These are phyloP conservation scores for Phymastichus coffea DNA, from an alignment of 1,140 invertebrate species.

Conservation along the genomic window DNA sequence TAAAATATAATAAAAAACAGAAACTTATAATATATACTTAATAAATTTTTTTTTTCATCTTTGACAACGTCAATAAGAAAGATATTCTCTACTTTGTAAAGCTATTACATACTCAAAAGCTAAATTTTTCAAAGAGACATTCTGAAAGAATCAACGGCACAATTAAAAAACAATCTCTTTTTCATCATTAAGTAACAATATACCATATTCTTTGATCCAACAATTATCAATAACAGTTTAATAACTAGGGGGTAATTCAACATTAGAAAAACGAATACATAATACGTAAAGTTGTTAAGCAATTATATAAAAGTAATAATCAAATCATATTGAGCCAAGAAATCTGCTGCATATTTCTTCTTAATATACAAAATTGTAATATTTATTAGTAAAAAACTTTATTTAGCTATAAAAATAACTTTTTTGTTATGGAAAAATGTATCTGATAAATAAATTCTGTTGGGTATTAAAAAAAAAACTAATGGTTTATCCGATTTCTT, in stretches of 20 bases:
- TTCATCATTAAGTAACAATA: slow-evolving; percentile 26
- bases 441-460: slow-evolving; percentile 9
- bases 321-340: slow-evolving; percentile 21
- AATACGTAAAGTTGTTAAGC: slow-evolving; percentile 15
- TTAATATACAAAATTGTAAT: neutral
- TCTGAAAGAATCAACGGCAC: slow-evolving; percentile 13
- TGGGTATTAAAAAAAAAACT: slow-evolving; percentile 10
- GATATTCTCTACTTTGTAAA: slow-evolving; percentile 2
- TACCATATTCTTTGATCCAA: slow-evolving; percentile 23
- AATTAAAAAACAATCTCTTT: slow-evolving; percentile 14
- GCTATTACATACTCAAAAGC: slow-evolving; percentile 2
- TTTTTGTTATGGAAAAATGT: slow-evolving; percentile 17
- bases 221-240: slow-evolving; percentile 24
- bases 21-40: neutral
- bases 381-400: slow-evolving; percentile 19
- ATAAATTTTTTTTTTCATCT: neutral
- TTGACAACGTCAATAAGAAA: slow-evolving; percentile 1
- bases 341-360: neutral
- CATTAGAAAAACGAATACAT: slow-evolving; percentile 24
- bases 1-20: slow-evolving; percentile 7
- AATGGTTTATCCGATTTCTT: slow-evolving; percentile 8
- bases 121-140: slow-evolving; percentile 12
- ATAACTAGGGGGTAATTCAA: slow-evolving; percentile 20
- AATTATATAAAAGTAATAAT: slow-evolving; percentile 22
- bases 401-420: slow-evolving; percentile 18